Base-by-base conservation (phyloP, 2,113 vertebrate genomes). In the Leucopsar rothschildi region DNA sequence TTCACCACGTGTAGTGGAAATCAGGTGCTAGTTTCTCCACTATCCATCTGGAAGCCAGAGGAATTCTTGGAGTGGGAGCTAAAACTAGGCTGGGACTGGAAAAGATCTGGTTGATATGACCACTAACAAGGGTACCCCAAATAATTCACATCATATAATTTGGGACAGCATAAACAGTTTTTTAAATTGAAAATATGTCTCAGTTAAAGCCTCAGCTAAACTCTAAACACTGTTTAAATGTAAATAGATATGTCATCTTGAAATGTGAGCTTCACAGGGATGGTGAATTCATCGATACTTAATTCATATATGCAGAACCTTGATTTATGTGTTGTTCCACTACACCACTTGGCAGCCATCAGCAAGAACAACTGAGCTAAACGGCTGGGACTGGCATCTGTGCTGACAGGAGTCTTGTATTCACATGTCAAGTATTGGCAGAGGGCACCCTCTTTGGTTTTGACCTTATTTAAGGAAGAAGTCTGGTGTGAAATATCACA, bases 381-480 rank as follows among this genome's bases (percentile, higher is more conserved):
- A 71, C 22, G 87, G 71, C 79, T 94, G 90, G 68, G 63, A 47
- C 59, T 86, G 76, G 71, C 85, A 88, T 88, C 82, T 86, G 87
- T 70, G 76, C 79, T 95, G 82, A 95, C 64, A 94, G 75, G 57
- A 91, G 44, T 64, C 87, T 73, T 91, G 39, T 72, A 73, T 85
- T 82, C 55, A 39, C 49, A 80, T 44, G 88, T 93, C 68, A 90
- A 39, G 55, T 64, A 52, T 12, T 95, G 92, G 90, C 92, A 95
- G 29, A 49, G 37, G 68, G 19, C 28, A 86, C 2, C 9, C 15
- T 69, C 52, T 94, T 50, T 88, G 25, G 16, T 89, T 88, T 50
- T 90, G 85, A 85, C 90, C 90, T 90, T 94, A 77, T 85, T 79
- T 70, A 83, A 85, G 66, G 29, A 50, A 88, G 42, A 88, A 63